A percentile compares a stretch with the other conserved stretches of the same genome.
These are phyloP conservation scores for Gouania willdenowi DNA, from an alignment of 2,797 vertebrate genomes.

Conservation along the genomic window DNA sequence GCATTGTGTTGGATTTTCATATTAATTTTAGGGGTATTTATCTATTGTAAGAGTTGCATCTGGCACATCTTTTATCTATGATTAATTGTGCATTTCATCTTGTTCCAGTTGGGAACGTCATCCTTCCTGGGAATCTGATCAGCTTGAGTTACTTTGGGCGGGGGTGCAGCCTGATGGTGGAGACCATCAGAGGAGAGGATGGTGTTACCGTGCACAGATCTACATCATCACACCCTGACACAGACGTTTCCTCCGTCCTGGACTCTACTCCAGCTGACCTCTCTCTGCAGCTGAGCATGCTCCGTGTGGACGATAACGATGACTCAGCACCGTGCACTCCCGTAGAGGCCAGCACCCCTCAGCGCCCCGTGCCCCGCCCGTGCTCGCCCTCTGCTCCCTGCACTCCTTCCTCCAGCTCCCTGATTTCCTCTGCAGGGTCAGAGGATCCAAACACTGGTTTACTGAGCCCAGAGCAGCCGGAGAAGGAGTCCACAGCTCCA, in stretches of 20 bases:
- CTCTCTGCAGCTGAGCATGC: constrained; percentile 75
- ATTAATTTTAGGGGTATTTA: too few species aligned
- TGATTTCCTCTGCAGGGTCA: constrained; percentile 15
- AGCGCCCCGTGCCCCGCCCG: constrained; percentile 21
- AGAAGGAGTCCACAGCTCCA: constrained; percentile 23
- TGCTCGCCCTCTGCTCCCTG: constrained; percentile 32
- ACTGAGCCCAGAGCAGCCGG: constrained; percentile 9
- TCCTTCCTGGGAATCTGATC: constrained; percentile 84
- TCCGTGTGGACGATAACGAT: constrained; percentile 66
- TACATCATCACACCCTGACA: constrained; percentile 8
- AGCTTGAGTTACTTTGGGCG: constrained; percentile 84
- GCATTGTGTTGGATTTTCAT: too few species aligned
- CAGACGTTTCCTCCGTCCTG: constrained; percentile 29
- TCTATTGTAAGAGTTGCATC: too few species aligned
- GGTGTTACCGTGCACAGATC: constrained; percentile 62
- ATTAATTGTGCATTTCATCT: too few species aligned
- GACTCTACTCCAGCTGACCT: constrained; percentile 74
- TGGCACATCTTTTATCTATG: too few species aligned
- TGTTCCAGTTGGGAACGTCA: constrained; percentile 79
- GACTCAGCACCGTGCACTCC: neutral
- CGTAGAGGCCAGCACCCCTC: constrained; percentile 68
- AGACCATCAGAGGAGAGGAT: constrained; percentile 80
- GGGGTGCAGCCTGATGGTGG: constrained; percentile 74
- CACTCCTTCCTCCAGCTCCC: constrained; percentile 31
- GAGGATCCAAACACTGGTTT: constrained; percentile 13